Evolutionary conservation across 2,797 vertebrate species (phyloP).

Genomic region (Hemitrygon akajei): DNA sequence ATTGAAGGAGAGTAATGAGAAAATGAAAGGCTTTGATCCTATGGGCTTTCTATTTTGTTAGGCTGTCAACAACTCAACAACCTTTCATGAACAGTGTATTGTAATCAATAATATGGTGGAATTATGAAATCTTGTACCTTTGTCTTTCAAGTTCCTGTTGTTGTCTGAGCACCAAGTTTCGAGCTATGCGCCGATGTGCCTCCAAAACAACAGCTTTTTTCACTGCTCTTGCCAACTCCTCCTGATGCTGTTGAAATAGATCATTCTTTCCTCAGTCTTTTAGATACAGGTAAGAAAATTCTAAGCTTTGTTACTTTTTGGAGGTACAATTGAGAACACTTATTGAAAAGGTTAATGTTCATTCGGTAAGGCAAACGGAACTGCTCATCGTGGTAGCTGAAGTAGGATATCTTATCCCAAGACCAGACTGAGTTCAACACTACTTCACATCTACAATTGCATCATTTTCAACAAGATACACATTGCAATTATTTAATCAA

Average conservation of each 20-base stretch:
- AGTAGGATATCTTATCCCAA: background rate
- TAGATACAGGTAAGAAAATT: background rate
- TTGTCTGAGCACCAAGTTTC: background rate
- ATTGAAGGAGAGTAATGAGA: no score
- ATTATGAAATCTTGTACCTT: constrained; percentile 14
- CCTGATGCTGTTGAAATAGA: constrained; percentile 7
- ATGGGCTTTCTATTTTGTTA: background rate
- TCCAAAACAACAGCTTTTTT: background rate
- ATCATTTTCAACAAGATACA: background rate
- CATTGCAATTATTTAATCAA: background rate
- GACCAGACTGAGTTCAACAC: background rate
- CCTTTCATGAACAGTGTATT: background rate
- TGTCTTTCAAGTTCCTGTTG: background rate
- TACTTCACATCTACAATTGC: background rate
- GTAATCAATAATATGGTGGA: background rate
- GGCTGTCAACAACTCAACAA: background rate
- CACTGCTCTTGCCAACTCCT: background rate
- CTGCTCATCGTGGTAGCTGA: constrained; percentile 9
- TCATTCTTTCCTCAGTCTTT: background rate
- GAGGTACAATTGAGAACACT: background rate
- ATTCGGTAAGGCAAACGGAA: background rate
- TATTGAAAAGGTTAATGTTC: background rate
- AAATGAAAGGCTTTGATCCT: no score
- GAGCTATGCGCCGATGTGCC: background rate
- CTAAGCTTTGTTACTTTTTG: no score